Base-by-base conservation (phyloP, 2,113 vertebrate species). In the Plectropomus leopardus region DNA sequence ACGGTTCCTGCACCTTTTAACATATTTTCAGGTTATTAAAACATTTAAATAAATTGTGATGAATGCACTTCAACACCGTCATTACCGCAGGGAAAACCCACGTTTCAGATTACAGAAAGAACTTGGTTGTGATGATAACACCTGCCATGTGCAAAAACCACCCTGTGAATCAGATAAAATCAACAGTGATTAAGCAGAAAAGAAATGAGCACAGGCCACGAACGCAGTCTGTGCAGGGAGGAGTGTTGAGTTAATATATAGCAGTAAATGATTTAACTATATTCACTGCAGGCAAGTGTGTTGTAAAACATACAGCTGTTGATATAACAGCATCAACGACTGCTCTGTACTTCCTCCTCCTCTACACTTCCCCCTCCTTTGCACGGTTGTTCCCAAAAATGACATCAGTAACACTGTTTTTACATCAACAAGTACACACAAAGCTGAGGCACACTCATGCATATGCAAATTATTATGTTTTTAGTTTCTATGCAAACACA, bases 331-430 rank as follows among this genome's bases (percentile, higher is more conserved):
- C 15, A 30, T 45, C 69, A 76, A 42, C 36, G 15, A 54, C 61
- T n/a, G n/a, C n/a, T n/a, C n/a, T n/a, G n/a, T n/a, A n/a, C n/a
- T n/a, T n/a, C n/a, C n/a, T 66, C n/a, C 42, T 53, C 14, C 28
- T 64, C 47, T 17, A 32, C 36, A 72, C 71, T 88, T 87, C 84
- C 84, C 71, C 55, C 77, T 77, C 23, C 16, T 47, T 34, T 28
- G 30, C 45, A 57, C 10, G 32, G 15, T 42, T 67, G 61, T 88
- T 74, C 65, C 48, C 67, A 71, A 47, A 68, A 87, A 54, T 78
- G 71, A 77, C 24, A 57, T 80, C 73, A 76, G 9, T 8, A 74
- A 14, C 34, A 9, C 0, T 1, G 13, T 8, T 19, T 36, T 45
- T 36, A 7, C 1, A 40, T 66, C 30, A 51, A n/a, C n/a, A 60